Base-by-base conservation (phyloP, 2,113 vertebrate species). In the Cercocebus atys region DNA sequence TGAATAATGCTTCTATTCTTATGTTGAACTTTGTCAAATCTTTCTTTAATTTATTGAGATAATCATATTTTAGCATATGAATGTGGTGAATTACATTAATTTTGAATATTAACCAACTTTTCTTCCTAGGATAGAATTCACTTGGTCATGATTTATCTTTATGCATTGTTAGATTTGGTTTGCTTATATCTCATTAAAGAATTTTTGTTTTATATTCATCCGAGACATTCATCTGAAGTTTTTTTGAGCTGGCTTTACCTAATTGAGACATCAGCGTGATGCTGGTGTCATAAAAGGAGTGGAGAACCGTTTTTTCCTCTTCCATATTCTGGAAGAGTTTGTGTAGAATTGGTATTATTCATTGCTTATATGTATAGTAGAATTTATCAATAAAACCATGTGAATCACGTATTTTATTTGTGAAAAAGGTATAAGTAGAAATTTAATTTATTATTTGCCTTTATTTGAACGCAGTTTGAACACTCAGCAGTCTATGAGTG, bases 21-120 rank as follows among this genome's bases (percentile, higher is more conserved):
- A 78, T 32, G 5, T 52, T 78, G 59, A 84, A 78, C 76, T 78
- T 66, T 47, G 11, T 47, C 23, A 55, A 83, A 27, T 12, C 30
- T 45, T 83, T 81, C 25, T 43, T 66, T 45, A 11, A 78, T 55
- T 22, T 47, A 68, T 57, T 66, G 17, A 47, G 5, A 38, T 84
- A 66, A 66, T 52, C 23, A 70, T 78, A 8, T 12, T 57, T 90
- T 38, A 87, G 16, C 38, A 23, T 90, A n/a, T n/a, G 23, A 90
- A 79, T 79, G 2, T 45, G 11, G 9, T 76, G 57, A 84, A 84
- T 90, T 85, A 8, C 38, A 95, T 68, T 78, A 47, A 45, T 68
- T 95, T 90, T 68, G 23, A 96, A 78, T 88, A 70, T 22, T 70
- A 83, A 94, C 14, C 52, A 38, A 59, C 22, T 70, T 70, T 89